Conservation (phyloP, 2,113 vertebrate species). For the Onychostoma macrolepis region DNA sequence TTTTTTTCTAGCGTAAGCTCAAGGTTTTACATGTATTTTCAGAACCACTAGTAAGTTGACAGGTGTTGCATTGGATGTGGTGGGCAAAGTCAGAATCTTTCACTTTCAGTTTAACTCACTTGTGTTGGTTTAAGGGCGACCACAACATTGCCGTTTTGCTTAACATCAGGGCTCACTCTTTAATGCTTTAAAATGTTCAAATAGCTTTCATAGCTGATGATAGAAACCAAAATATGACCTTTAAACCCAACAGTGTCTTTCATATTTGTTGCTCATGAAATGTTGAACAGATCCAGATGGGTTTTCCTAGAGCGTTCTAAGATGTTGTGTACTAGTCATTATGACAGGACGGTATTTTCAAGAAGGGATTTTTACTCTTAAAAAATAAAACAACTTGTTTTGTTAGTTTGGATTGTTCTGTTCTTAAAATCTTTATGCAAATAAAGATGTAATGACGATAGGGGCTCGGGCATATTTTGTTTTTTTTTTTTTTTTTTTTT, state of each 20-base stretch:
- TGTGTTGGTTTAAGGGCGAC: constrained; percentile 4
- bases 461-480: neutral
- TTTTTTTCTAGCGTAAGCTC: neutral
- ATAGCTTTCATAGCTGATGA: neutral
- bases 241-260: neutral
- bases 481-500: neutral
- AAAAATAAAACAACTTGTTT: constrained; percentile 25
- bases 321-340: neutral
- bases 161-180: neutral
- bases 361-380: constrained; percentile 36
- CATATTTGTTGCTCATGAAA: neutral
- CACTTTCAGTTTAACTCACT: neutral
- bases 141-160: neutral
- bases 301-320: neutral
- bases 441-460: constrained; percentile 5
- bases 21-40: neutral
- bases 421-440: neutral
- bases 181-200: neutral
- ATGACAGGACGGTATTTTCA: constrained; percentile 46
- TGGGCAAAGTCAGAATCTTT: constrained; percentile 5
- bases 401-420: neutral
- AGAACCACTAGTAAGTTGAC: neutral
- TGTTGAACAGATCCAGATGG: neutral
- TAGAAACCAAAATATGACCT: neutral
- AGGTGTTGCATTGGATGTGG: constrained; percentile 7